Percentiles rank a stretch among this genome's conserved stretches.
phyloP scores from a whole-genome alignment of 2,797 vertebrate genomes.

The Molossus molossus region DNA sequence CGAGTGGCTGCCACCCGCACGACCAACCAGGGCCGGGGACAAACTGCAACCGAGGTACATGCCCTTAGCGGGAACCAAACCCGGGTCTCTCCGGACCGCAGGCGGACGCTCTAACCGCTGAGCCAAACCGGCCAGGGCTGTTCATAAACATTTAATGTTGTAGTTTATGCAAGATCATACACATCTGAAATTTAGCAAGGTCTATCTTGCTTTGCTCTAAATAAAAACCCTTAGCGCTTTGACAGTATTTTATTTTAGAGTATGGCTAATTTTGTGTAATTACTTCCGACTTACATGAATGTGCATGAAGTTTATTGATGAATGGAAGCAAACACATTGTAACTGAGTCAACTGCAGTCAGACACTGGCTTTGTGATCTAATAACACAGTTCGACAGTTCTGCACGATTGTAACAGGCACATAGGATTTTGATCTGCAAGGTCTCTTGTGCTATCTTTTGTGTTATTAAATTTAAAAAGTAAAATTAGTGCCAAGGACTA shows the following conservation, averaged over 20 bases:
- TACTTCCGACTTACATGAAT: neutral
- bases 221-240: neutral
- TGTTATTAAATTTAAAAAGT: conserved; percentile 42
- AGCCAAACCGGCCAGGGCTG: too few species aligned
- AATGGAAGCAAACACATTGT: conserved; percentile 38
- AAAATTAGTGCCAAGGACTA: conserved; percentile 50
- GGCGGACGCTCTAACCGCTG: too few species aligned
- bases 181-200: conserved; percentile 8
- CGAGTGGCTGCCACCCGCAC: too few species aligned
- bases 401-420: neutral
- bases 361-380: neutral
- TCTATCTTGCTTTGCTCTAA: conserved; percentile 59
- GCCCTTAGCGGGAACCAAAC: too few species aligned
- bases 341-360: neutral
- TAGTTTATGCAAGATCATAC: neutral
- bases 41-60: too few species aligned
- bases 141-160: neutral
- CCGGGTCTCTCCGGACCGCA: too few species aligned
- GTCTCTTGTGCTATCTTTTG: conserved; percentile 34
- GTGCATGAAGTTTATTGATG: neutral
- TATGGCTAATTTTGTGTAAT: conserved; percentile 10
- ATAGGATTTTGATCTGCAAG: conserved; percentile 39
- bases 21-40: too few species aligned
- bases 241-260: neutral
- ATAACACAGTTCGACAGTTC: neutral